Evolutionary conservation across 2,113 vertebrate species (phyloP).

Genomic region (Gopherus flavomarginatus): DNA sequence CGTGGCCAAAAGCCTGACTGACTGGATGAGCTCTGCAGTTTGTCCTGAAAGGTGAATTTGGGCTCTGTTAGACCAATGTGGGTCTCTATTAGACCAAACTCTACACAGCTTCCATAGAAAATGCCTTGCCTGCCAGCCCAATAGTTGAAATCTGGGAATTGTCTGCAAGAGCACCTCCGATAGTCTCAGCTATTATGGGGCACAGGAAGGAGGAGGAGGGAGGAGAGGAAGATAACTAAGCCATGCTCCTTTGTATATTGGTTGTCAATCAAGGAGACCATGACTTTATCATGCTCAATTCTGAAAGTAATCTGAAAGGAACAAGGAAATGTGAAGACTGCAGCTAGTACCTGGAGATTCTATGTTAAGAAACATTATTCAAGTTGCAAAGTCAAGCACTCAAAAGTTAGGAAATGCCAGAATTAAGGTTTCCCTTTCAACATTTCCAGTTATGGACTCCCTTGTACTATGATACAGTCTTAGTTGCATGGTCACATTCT

Average conservation of each 20-base stretch:
- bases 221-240: neutral
- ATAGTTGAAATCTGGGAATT: neutral
- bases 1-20: neutral
- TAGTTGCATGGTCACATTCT: neutral
- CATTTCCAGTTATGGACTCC: neutral
- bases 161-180: neutral
- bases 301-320: constrained; percentile 42
- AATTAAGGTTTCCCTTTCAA: constrained; percentile 24
- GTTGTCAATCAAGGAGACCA: neutral
- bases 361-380: constrained; percentile 63
- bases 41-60: neutral
- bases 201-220: neutral
- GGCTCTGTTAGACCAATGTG: neutral
- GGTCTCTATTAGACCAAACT: neutral
- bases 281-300: constrained; percentile 2
- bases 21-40: constrained; percentile 20
- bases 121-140: neutral
- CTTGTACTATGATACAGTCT: neutral
- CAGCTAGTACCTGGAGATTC: constrained; percentile 50
- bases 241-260: neutral
- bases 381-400: constrained; percentile 57
- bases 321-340: constrained; percentile 38
- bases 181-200: neutral
- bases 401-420: constrained; percentile 56
- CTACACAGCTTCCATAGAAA: neutral